A percentile compares a stretch with the other conserved stretches of the same genome.
phyloP scores from a whole-genome alignment of 2,113 vertebrate genomes.

The Aramus guarauna region DNA sequence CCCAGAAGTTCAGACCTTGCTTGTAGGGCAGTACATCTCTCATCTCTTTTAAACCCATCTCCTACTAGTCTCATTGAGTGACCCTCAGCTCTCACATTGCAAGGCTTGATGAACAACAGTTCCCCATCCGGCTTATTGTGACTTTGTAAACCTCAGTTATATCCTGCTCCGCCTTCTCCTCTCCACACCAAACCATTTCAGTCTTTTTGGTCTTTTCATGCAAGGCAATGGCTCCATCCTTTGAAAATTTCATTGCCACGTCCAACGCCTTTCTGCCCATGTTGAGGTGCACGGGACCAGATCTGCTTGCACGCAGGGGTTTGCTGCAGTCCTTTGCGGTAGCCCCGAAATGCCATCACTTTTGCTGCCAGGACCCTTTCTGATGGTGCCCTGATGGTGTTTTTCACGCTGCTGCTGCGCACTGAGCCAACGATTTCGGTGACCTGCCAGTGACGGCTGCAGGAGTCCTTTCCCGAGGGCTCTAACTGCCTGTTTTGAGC shows the following conservation, averaged over 20 bases:
- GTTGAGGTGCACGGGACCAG: fast-evolving
- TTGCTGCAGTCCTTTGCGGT: fast-evolving
- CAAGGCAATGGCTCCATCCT: neutral
- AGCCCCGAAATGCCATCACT: neutral
- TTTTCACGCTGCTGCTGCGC: neutral
- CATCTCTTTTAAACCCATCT: neutral
- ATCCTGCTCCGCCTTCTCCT: neutral
- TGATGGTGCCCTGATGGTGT: neutral
- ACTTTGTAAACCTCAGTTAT: neutral
- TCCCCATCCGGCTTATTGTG: neutral
- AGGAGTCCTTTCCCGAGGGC: neutral
- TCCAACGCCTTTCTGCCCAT: fast-evolving
- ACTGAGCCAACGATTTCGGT: neutral
- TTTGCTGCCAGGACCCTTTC: neutral
- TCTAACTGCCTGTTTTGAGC: neutral
- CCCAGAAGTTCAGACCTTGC: neutral
- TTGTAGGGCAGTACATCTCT: neutral
- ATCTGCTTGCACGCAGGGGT: neutral
- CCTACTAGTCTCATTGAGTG: neutral
- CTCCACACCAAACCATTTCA: neutral
- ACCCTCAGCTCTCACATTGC: neutral
- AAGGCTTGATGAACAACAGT: neutral
- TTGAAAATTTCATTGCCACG: fast-evolving
- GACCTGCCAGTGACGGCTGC: neutral
- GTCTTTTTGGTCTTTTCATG: neutral